These are phyloP conservation scores for Calephelis nemesis DNA, from an alignment of 1,140 invertebrate species.

Conservation along the genomic window DNA sequence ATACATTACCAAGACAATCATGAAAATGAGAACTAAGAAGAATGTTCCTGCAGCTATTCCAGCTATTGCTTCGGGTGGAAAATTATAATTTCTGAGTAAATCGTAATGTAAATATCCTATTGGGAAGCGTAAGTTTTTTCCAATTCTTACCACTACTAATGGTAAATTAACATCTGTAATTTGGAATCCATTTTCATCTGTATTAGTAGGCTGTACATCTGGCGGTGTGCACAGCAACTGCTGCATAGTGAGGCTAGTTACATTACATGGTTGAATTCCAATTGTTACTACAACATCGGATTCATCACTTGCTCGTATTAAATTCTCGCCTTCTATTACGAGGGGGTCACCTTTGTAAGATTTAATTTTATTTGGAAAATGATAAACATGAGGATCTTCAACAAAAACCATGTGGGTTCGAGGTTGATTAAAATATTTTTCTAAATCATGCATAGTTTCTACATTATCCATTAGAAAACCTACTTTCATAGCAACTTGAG, in stretches of 20 bases:
- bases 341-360: slow-evolving; percentile 96
- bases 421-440: slow-evolving; percentile 91
- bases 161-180: slow-evolving; percentile 86
- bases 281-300: slow-evolving; percentile 96
- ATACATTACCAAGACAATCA: slow-evolving; percentile 93
- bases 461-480: slow-evolving; percentile 98
- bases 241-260: slow-evolving; percentile 92
- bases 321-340: slow-evolving; percentile 96
- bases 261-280: slow-evolving; percentile 92
- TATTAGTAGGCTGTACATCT: slow-evolving; percentile 89
- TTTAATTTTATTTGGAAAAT: slow-evolving; percentile 92
- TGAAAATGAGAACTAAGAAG: slow-evolving; percentile 90
- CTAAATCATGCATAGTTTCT: slow-evolving; percentile 90
- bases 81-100: slow-evolving; percentile 89
- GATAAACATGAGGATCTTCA: slow-evolving; percentile 94
- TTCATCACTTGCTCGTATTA: slow-evolving; percentile 95
- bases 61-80: slow-evolving; percentile 92
- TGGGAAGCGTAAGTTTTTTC: slow-evolving; percentile 90
- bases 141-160: slow-evolving; percentile 94
- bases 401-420: slow-evolving; percentile 91
- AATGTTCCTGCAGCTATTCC: slow-evolving; percentile 91
- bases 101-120: slow-evolving; percentile 95
- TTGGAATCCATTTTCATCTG: slow-evolving; percentile 91
- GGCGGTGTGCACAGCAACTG: slow-evolving; percentile 95
- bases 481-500: slow-evolving; percentile 85